Percentiles rank a stretch among this genome's conserved stretches.
Evolutionary conservation across 2,797 vertebrate genomes (phyloP).

Genomic region (Erithacus rubecula): DNA sequence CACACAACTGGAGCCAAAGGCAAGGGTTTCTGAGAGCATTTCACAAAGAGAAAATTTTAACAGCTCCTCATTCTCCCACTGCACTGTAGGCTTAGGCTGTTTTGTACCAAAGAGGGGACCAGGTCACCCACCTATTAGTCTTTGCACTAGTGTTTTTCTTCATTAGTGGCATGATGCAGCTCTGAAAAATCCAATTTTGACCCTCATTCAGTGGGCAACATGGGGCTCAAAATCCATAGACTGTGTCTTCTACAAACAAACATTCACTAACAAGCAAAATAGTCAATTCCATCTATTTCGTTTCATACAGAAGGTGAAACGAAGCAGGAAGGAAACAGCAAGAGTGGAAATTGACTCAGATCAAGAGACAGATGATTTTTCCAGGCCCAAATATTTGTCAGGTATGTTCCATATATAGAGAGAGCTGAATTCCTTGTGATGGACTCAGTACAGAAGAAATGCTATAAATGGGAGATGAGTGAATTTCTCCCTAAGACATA

Average conservation of each 20-base stretch:
- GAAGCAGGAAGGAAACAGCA: background rate
- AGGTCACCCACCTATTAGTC: too few species aligned
- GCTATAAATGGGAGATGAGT: background rate
- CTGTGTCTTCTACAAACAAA: background rate
- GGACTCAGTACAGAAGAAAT: background rate
- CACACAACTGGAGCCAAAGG: background rate
- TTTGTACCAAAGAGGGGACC: background rate
- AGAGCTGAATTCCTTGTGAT: background rate
- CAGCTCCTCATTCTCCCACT: background rate
- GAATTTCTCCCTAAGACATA: background rate
- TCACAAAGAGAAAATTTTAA: background rate
- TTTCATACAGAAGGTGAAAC: background rate
- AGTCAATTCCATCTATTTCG: background rate
- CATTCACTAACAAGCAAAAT: background rate
- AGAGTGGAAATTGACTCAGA: background rate
- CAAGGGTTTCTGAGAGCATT: background rate
- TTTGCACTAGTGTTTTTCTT: background rate
- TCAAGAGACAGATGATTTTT: background rate
- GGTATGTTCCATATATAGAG: background rate
- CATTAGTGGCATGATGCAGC: background rate
- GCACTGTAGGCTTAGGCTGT: background rate
- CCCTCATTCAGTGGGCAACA: background rate
- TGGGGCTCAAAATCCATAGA: background rate
- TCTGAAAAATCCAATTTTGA: background rate
- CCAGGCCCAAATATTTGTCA: background rate